Evolutionary conservation across 2,113 vertebrate species (phyloP), one percentile per base, ranked within the genome.

Genomic region (Stegastes partitus): DNA sequence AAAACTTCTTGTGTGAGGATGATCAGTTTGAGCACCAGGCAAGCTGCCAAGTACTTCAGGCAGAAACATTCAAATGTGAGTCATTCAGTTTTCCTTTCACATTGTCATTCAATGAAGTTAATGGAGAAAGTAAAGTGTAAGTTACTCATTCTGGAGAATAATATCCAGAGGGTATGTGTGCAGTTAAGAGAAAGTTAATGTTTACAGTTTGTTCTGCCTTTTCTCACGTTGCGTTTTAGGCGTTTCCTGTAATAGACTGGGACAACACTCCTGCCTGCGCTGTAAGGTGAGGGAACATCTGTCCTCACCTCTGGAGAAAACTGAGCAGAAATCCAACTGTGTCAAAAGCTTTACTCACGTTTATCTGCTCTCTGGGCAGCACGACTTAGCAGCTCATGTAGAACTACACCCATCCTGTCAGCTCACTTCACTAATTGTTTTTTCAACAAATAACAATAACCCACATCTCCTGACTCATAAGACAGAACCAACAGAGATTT

Each of bases 1-100:
- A 97, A 16, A 99, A 98, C 90, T 99, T 97, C 92, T 92, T 99
- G 51, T 99, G 98, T 87, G 98, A 99, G 95, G 98, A 99, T 83
- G 98, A 99, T 93, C 98, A 99, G 80, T 99, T 99, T 94, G 98
- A 99, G 66, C 98, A 99, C 88, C 98, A 99, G 94, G 98, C 98
- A 54, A 99, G 98, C 91, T 99, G 98, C 91, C 98, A 99, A 82
- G 94, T 99, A 85, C 93, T 99, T 84, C 97, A 99, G 88, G 96
- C 98, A 9, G 98, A 99, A 93, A 99, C 97, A 11, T 99, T 93
- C 93, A 99, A 99, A 92, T 99, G 98, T 99, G 94, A 96, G 97
- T 95, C 59, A 79, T 16, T 34, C 5, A 1, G 0, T 22, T 58
- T 39, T 25, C 2, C 6, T 49, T 42, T 70, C 58, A 69, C 25